Base-by-base conservation (phyloP, 2,888 invertebrate species). In the Lepidochrysops patricia region DNA sequence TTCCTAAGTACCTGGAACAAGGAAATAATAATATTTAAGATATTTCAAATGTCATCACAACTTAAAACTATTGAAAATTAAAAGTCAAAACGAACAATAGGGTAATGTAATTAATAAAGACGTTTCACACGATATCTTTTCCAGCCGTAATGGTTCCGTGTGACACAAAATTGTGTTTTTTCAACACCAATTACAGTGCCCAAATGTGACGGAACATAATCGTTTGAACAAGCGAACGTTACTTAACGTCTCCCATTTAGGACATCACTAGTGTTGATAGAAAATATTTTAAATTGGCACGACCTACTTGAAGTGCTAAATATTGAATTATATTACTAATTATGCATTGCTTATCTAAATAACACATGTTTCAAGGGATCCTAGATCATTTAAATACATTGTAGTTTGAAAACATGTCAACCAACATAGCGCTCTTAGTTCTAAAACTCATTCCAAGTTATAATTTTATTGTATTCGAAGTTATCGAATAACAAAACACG, bases 41-140 rank as follows among this genome's bases (percentile, higher is more conserved):
- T 12, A 19, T 43, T 1, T 19, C 23, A 9, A 19, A 34, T 50
- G 34, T 34, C 5, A 34, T 5, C 3, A 26, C 7, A n/a, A 58
- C 49, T 37, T 15, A 27, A 76, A 75, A 75, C 73, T 77, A 73
- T 75, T 77, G 75, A 77, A 80, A 81, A 81, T 80, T 79, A 82
- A 83, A 80, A 79, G 80, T 79, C 79, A 77, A 74, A 70, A 67
- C 72, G 71, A 79, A 86, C 83, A 78, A 79, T 77, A 75, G 73
- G 69, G 71, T 76, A 76, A 73, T 75, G 72, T 76, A 79, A 81
- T 84, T 83, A 81, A 79, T 77, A 75, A 79, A 77, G 80, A 76
- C 19, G 43, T 78, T 82, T 81, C 79, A 83, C 76, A 80, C 75
- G 82, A 86, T 84, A 84, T 75, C 73, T 86, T 81, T 76, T 70